These are phyloP conservation scores for Onychomys arenicola DNA, from an alignment of 2,797 vertebrate genomes.

Conservation along the genomic window DNA sequence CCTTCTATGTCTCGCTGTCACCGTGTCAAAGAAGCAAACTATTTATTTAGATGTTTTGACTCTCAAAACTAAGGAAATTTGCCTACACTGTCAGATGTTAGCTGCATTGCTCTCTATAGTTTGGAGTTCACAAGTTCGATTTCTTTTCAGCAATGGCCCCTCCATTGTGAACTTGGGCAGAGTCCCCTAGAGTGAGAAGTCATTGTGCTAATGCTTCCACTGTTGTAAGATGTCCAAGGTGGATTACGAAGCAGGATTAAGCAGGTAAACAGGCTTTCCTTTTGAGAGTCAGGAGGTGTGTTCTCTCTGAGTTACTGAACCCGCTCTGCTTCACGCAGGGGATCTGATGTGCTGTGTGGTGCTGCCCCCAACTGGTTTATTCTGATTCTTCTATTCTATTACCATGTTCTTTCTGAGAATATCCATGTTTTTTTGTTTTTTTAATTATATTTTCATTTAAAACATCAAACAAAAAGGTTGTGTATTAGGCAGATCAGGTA, in stretches of 20 bases:
- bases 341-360: slow-evolving; percentile 61
- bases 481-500: neutral
- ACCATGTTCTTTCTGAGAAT: slow-evolving; percentile 2
- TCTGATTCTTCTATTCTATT: neutral
- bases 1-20: slow-evolving; percentile 21
- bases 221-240: slow-evolving; percentile 64
- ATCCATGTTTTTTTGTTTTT: no score
- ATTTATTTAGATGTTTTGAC: slow-evolving; percentile 18
- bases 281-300: slow-evolving; percentile 38
- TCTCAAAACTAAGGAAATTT: slow-evolving; percentile 50
- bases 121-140: slow-evolving; percentile 13
- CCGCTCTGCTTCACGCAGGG: neutral
- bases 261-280: slow-evolving; percentile 50
- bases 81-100: neutral
- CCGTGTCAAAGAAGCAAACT: neutral
- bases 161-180: slow-evolving; percentile 36
- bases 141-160: slow-evolving; percentile 43
- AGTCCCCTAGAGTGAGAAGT: slow-evolving; percentile 28
- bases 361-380: slow-evolving; percentile 80
- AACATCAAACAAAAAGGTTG: slow-evolving; percentile 12
- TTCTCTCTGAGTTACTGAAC: neutral
- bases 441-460: neutral
- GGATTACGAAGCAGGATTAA: slow-evolving; percentile 56
- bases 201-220: neutral
- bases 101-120: neutral